Percentiles rank a stretch among this genome's conserved stretches.
Evolutionary conservation across 2,113 vertebrate genomes (phyloP).

Genomic region (Rhabdornis inornatus): DNA sequence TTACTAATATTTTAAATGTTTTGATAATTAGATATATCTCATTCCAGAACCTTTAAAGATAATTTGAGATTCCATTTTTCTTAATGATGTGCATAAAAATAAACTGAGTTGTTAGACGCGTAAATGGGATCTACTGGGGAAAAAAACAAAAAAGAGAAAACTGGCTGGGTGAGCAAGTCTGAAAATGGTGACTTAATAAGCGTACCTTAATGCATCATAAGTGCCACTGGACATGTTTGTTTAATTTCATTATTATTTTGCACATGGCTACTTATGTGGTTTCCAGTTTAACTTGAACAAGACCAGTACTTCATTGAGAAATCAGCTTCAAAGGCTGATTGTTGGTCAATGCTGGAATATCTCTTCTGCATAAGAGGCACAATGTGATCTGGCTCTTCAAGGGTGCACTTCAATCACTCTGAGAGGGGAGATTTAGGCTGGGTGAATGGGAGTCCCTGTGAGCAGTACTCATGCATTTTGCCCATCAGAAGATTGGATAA

Average conservation of each 20-base stretch:
- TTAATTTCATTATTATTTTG: neutral
- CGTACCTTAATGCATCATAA: neutral
- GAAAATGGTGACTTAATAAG: neutral
- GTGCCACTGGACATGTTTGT: neutral
- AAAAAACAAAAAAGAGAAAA: neutral
- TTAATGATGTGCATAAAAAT: neutral
- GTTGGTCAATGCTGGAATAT: neutral
- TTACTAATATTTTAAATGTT: neutral
- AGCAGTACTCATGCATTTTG: neutral
- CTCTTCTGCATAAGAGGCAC: neutral
- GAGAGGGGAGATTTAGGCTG: neutral
- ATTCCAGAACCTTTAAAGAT: neutral
- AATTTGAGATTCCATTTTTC: constrained; percentile 7
- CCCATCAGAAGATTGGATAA: neutral
- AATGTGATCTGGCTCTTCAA: neutral
- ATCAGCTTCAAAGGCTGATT: neutral
- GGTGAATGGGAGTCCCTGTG: neutral
- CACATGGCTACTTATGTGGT: neutral
- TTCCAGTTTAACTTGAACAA: neutral
- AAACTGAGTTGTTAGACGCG: neutral
- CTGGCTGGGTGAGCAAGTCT: neutral
- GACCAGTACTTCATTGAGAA: neutral
- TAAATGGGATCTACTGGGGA: neutral
- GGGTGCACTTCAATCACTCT: neutral
- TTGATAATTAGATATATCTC: neutral